Conservation (phyloP, 2,113 vertebrate genomes). For the Emberiza fucata region DNA sequence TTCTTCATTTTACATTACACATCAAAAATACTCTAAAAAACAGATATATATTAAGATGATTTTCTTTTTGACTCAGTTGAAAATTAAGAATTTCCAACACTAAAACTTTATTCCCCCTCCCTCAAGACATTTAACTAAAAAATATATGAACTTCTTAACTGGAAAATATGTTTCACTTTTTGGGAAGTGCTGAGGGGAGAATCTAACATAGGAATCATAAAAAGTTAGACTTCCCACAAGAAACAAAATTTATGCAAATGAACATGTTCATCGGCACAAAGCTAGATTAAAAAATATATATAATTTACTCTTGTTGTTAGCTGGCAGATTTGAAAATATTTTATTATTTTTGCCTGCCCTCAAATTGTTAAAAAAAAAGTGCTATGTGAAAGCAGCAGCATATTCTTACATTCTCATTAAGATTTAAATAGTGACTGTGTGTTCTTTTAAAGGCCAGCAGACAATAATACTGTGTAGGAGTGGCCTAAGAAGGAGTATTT, state of each 20-base stretch:
- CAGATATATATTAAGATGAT: background rate
- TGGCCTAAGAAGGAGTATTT: background rate
- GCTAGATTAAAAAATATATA: background rate
- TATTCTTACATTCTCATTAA: background rate
- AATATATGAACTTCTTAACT: background rate
- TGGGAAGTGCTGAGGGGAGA: background rate
- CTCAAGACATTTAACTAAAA: background rate
- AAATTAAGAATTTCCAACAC: background rate
- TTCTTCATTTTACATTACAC: background rate
- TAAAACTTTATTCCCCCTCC: background rate
- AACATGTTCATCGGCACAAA: background rate
- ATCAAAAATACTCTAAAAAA: background rate
- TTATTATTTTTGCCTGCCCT: background rate
- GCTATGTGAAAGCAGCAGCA: background rate
- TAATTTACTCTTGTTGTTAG: background rate
- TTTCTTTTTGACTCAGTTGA: background rate
- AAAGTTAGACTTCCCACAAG: background rate
- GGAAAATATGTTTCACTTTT: background rate
- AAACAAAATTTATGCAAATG: background rate
- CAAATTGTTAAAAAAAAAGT: background rate
- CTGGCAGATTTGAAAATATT: background rate
- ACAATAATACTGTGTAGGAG: background rate
- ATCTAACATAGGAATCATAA: background rate
- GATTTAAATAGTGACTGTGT: background rate
- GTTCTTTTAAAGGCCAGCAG: background rate